Percentiles rank a stretch among this genome's conserved stretches.
phyloP scores from a whole-genome alignment of 2,113 vertebrate genomes.

The Aegotheles bennettii region DNA sequence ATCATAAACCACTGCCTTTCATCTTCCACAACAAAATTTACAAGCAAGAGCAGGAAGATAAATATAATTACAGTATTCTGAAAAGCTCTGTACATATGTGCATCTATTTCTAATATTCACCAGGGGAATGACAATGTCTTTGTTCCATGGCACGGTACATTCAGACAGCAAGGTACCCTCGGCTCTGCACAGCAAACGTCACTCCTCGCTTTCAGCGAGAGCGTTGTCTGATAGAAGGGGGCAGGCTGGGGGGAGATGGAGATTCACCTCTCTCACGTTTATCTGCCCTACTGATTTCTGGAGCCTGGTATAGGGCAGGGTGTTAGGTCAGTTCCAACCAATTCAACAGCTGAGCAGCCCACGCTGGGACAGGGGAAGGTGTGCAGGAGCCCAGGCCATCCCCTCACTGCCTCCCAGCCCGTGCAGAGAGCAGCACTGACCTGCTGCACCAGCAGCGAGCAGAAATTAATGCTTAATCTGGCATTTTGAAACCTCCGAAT shows the following conservation, averaged over 20 bases:
- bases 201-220: neutral
- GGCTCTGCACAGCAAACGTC: neutral
- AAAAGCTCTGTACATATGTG: neutral
- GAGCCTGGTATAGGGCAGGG: accelerated
- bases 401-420: neutral
- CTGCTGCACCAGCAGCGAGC: neutral
- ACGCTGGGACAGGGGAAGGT: neutral
- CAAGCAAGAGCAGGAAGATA: neutral
- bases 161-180: neutral
- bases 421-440: accelerated
- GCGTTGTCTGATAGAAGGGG: neutral
- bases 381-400: neutral
- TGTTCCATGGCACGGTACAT: neutral
- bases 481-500: neutral
- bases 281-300: neutral
- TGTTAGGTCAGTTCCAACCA: accelerated
- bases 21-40: neutral
- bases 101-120: neutral
- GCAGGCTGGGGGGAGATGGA: accelerated
- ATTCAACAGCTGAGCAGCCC: accelerated
- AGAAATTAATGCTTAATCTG: neutral
- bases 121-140: neutral
- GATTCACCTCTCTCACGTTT: neutral
- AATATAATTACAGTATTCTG: slow-evolving; percentile 17
- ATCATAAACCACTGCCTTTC: neutral